Conservation (phyloP, 2,888 invertebrate genomes). For the Conus canariensis region DNA sequence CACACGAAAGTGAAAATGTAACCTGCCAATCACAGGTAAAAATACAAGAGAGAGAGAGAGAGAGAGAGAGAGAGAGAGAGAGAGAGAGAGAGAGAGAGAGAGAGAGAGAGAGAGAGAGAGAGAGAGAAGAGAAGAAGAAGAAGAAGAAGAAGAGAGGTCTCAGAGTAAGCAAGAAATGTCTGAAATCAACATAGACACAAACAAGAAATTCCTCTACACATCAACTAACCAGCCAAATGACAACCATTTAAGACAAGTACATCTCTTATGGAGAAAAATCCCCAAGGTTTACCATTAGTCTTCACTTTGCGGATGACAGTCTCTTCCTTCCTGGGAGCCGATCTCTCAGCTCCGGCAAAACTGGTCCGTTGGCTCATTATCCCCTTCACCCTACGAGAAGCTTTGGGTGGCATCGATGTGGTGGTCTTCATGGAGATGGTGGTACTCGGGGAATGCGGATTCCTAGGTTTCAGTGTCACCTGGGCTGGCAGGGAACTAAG, state of each 20-base stretch:
- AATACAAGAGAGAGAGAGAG: no score
- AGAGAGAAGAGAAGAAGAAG: background rate
- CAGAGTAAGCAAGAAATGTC: background rate
- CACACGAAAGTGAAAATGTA: no score
- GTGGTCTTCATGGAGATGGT: slow-evolving; percentile 30
- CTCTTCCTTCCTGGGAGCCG: background rate
- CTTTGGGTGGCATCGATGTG: background rate
- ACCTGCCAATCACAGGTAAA: no score
- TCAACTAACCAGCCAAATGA: no score
- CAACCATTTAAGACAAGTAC: no score
- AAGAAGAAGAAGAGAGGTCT: background rate
- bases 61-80: no score
- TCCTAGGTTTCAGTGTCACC: background rate
- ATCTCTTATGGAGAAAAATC: no score
- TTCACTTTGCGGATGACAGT: no score
- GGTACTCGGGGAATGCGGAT: background rate
- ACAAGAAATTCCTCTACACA: no score
- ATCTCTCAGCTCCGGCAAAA: background rate
- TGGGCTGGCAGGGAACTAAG: background rate
- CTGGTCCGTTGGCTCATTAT: background rate
- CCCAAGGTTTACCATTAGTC: no score
- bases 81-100: no score
- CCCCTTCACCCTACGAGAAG: background rate
- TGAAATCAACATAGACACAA: background rate
- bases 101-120: background rate